Evolutionary conservation across 2,888 invertebrate species (phyloP), one percentile per base, ranked within the genome.

Genomic region (Antheraea yamamai): DNA sequence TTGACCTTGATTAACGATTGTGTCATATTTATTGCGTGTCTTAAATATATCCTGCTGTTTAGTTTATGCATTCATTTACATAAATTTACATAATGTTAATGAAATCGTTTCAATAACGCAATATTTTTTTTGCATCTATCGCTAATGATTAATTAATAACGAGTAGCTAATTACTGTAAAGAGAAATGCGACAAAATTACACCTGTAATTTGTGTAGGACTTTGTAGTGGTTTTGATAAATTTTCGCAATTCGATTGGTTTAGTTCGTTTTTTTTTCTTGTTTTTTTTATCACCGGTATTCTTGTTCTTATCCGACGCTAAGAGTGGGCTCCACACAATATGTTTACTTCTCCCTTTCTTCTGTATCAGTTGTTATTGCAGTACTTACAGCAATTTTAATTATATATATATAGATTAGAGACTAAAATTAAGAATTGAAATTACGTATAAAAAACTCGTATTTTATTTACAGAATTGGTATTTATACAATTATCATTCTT

Each of bases 21-120:
- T 70, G 70, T 70, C 35, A 70, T 70, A 70, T 70, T 70, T 70
- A 70, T 70, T 70, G 70, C 70, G 70, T 70, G 39, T 70, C 70
- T 70, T 30, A 70, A 70, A 70, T 70, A 39, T 39, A 39, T 70
- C 70, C 70, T 70, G 70, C 26, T 66, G 6, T 12, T 61, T 68
- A 35, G 68, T 70, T 39, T 39, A 39, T 39, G 39, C 70, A 39
- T 39, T 70, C 2, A 39, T 70, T 70, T 20, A n/a, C 39, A 70
- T 70, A 70, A 70, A 70, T 70, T 70, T 20, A n/a, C 70, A 70
- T 70, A 70, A 70, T 39, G 39, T 8, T 70, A 70, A 70, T 39
- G 35, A 20, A 12, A n/a, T 70, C 39, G n/a, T 39, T 70, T 39
- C 39, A 68, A 35, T 68, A 68, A 68, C 39, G 68, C 39, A 39